Percentiles rank a stretch among this genome's conserved stretches.
Evolutionary conservation across 2,888 invertebrate genomes (phyloP).

Genomic region (Chironomus riparius): DNA sequence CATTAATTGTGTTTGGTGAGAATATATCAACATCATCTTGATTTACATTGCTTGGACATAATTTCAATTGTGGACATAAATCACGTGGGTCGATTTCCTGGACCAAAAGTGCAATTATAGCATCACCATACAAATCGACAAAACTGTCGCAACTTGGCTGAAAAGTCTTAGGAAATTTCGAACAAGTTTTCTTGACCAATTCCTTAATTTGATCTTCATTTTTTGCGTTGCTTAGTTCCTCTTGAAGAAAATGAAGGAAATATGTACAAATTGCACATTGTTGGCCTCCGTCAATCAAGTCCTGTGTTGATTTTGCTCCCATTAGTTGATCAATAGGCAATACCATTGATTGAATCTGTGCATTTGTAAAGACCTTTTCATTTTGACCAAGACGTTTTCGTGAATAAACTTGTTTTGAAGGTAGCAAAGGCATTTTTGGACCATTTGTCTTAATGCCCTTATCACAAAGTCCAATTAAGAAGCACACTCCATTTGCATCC

Average conservation of each 20-base stretch:
- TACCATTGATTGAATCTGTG: constrained; percentile 3
- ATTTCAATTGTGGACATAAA: constrained; percentile 57
- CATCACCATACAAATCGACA: constrained; percentile 68
- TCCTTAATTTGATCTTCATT: constrained; percentile 63
- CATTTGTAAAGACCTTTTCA: background rate
- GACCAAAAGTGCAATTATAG: constrained; percentile 65
- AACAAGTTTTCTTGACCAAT: constrained; percentile 60
- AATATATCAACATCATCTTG: constrained; percentile 36
- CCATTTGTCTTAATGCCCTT: constrained; percentile 33
- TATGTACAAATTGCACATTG: constrained; percentile 74
- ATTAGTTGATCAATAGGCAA: constrained; percentile 45
- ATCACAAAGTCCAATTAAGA: constrained; percentile 48
- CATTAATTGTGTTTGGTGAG: constrained; percentile 34
- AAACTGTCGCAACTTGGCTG: constrained; percentile 61
- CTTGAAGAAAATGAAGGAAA: constrained; percentile 68
- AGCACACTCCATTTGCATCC: constrained; percentile 60
- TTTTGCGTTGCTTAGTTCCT: constrained; percentile 55
- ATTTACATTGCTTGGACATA: constrained; percentile 51
- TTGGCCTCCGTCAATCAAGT: constrained; percentile 41
- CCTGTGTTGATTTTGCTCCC: constrained; percentile 34
- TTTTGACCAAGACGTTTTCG: background rate
- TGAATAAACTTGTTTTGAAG: constrained; percentile 41
- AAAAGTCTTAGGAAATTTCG: constrained; percentile 53
- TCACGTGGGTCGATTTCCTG: constrained; percentile 46
- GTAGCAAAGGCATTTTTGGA: constrained; percentile 54